Percentiles rank a stretch among this genome's conserved stretches.
Evolutionary conservation across 2,797 vertebrate species (phyloP).

Genomic region (Leptatherina wallacei): DNA sequence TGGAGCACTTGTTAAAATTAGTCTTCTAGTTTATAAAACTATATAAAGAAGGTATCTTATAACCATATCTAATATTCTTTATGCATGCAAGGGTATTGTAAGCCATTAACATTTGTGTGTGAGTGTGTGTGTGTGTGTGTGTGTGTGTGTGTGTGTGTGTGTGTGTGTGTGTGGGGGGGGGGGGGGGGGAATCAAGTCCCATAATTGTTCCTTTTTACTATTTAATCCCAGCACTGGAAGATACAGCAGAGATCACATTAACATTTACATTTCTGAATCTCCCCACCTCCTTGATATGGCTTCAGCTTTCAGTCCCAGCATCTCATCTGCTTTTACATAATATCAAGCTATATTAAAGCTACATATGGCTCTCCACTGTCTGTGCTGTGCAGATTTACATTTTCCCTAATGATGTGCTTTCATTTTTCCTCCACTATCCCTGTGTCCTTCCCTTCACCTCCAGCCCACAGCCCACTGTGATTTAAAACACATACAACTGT

Average conservation of each 20-base stretch:
- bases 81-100: conserved; percentile 71
- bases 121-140: too few species aligned
- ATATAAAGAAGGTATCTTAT: conserved; percentile 57
- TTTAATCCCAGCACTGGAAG: conserved; percentile 78
- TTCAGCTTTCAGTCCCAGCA: conserved; percentile 67
- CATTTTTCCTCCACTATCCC: conserved; percentile 64
- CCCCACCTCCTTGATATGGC: conserved; percentile 68
- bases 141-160: too few species aligned
- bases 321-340: conserved; percentile 78
- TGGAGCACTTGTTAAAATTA: conserved; percentile 46
- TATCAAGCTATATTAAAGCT: conserved; percentile 74
- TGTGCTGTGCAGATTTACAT: conserved; percentile 74
- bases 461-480: conserved; percentile 75
- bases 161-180: too few species aligned
- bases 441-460: conserved; percentile 83
- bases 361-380: conserved; percentile 72
- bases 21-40: conserved; percentile 58
- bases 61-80: conserved; percentile 72
- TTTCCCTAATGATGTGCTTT: conserved; percentile 81
- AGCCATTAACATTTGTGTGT: conserved; percentile 62
- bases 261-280: conserved; percentile 77
- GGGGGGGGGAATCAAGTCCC: conserved; percentile 48
- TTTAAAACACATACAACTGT: conserved; percentile 81
- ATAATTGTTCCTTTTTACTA: conserved; percentile 78
- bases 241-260: conserved; percentile 77